phyloP scores from a whole-genome alignment of 1,140 invertebrate genomes.

The Lucilia cuprina region DNA sequence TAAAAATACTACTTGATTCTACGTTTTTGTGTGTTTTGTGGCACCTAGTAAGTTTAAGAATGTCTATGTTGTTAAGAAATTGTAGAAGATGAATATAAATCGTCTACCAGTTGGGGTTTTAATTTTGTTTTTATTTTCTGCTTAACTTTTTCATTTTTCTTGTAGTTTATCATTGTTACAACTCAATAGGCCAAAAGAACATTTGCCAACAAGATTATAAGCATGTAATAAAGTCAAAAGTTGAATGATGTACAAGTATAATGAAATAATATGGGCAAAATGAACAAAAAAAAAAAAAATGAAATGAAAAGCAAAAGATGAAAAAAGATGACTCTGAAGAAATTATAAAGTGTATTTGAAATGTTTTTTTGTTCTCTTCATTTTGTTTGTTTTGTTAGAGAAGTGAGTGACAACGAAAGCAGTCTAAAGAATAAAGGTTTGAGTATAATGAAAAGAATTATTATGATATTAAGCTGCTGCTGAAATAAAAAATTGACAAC shows the following conservation, averaged over 20 bases:
- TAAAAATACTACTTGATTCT: background rate
- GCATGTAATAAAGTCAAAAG: conserved; percentile 32
- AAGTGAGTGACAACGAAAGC: background rate
- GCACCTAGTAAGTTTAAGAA: conserved; percentile 26
- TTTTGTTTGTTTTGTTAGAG: background rate
- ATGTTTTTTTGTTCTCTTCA: background rate
- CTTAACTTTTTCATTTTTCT: background rate
- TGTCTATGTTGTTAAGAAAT: background rate
- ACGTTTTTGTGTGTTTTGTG: conserved; percentile 10
- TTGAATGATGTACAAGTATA: conserved; percentile 29
- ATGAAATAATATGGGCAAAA: conserved; percentile 6
- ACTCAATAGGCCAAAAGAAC: conserved; percentile 33
- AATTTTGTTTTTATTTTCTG: background rate
- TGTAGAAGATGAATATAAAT: background rate
- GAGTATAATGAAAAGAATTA: background rate
- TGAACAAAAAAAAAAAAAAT: background rate
- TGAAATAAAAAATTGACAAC: background rate
- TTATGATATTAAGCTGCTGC: background rate
- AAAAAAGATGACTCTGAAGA: background rate
- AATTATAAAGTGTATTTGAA: background rate
- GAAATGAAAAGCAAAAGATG: background rate
- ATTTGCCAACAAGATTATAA: conserved; percentile 32
- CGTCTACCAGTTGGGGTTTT: background rate
- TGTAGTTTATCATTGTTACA: conserved; percentile 31
- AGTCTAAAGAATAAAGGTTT: background rate